Percentiles rank a stretch among this genome's conserved stretches.
Conservation (phyloP, 2,113 vertebrate genomes). For the Phocoena sinus region DNA sequence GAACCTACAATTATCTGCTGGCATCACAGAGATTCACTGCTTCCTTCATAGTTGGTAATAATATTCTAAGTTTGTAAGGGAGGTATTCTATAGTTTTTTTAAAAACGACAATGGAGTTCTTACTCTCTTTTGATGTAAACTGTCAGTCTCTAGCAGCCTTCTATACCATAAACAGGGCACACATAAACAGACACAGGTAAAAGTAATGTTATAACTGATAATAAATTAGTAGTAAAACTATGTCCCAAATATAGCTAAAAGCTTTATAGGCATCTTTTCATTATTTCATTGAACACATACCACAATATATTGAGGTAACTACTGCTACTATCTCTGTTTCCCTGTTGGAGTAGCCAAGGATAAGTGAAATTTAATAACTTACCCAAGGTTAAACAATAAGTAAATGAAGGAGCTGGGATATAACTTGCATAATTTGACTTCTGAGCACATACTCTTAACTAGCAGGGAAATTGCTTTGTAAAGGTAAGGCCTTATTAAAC, state of each 20-base stretch:
- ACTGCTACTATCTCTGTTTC: not conserved
- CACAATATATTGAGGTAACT: not conserved
- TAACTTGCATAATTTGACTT: constrained; percentile 34
- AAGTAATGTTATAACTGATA: not conserved
- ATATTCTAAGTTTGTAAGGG: not conserved
- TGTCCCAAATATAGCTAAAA: not conserved
- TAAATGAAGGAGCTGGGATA: not conserved
- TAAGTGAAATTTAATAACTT: constrained; percentile 17
- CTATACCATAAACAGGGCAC: not conserved
- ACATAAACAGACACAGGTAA: constrained; percentile 1
- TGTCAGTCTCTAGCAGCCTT: not conserved
- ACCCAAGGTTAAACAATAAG: constrained; percentile 42
- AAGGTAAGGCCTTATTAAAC: constrained; percentile 47
- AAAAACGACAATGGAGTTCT: not conserved
- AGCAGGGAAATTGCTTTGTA: not conserved
- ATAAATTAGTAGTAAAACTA: constrained; percentile 15
- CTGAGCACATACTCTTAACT: constrained; percentile 21
- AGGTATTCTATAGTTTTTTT: not conserved
- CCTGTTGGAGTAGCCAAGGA: not conserved
- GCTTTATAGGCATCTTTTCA: not conserved
- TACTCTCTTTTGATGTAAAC: not conserved
- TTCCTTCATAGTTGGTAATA: not conserved
- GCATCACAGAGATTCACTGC: not conserved
- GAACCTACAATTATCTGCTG: not conserved
- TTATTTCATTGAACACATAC: not conserved